Base-by-base conservation (phyloP, 2,113 vertebrate genomes). In the Myiozetetes cayanensis region DNA sequence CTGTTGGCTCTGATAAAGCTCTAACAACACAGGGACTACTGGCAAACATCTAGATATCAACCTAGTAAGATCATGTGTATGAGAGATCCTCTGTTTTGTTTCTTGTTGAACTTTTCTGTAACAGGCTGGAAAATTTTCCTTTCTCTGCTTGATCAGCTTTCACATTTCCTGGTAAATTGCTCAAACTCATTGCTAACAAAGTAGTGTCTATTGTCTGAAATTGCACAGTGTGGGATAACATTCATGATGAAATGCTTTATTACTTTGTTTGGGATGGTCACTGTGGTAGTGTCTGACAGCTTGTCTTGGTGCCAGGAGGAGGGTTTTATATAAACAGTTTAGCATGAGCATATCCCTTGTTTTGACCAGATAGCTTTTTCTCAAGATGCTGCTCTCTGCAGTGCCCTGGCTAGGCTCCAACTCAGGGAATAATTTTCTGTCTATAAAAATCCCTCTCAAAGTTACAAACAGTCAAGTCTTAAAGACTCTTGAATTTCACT, bases 231-330 rank as follows among this genome's bases (percentile, higher is more conserved):
- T 97, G 96, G 96, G 92, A 94, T 95, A 95, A 92, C 66, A 90
- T 78, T 84, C 3, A 3, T 89, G 94, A 92, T 94, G 96, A 96
- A 94, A 96, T 96, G 88, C 72, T 97, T 96, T 95, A 97, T 76
- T 94, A 92, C 90, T 94, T 96, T 97, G 94, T 96, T 94, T 96
- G 92, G 87, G 83, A 95, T 95, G 90, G 93, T 92, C 94, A 96
- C 90, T 96, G 94, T 81, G 92, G 94, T 86, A n/a, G 85, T 90
- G 93, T 94, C 92, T 97, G 88, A 95, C 87, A 93, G 79, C 63
- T 94, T 6, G 7, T 86, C 92, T 91, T 10, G 18, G 65, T 95
- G 93, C 90, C 92, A 96, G 92, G 93, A 94, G 83, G 86, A 92
- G 47, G 47, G 46, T 67, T 95, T 95, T 84, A 21, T 87, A 91